Evolutionary conservation across 2,888 invertebrate species (phyloP), one percentile per base, ranked within the genome.

Genomic region (Abrostola triplasia): DNA sequence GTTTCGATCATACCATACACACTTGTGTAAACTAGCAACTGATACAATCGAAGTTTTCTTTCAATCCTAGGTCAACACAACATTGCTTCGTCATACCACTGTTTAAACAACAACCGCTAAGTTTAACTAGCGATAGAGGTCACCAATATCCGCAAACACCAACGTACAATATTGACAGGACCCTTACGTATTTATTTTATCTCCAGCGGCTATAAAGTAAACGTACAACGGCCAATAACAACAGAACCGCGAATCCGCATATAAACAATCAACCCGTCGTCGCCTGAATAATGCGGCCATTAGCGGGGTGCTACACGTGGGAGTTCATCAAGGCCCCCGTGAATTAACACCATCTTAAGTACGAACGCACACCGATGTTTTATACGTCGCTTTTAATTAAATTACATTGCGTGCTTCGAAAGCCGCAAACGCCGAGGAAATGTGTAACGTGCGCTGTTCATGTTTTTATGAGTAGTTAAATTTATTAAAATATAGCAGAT

Each of bases 301-400:
- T 88, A 88, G 81, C 70, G 77, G 82, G 76, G 75, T 80, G 59
- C 69, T 84, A 82, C 85, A 84, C 83, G 81, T 83, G 85, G 84
- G 83, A 85, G 85, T 90, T 90, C 90, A 90, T 90, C 89, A 90
- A 84, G 85, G 76, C 77, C 81, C 79, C 69, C 52, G 68, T 75
- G 84, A 87, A 88, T 90, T 89, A 88, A 89, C 85, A 81, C 81
- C 79, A 82, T 82, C 84, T 88, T 87, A 87, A 89, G 88, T 87
- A 86, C 85, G 80, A 84, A 83, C 84, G 80, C 82, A 86, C 83
- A 81, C 80, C 84, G 81, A 84, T 89, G 88, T 91, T 90, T 90
- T 90, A 90, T 89, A 88, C 84, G 79, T 82, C 77, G 84, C 85
- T 84, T 90, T 87, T 92, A 92, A 92, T 92, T 92, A 91, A 92